These are phyloP conservation scores for Nemotelus pantherinus DNA, from an alignment of 2,888 invertebrate genomes.

Conservation along the genomic window DNA sequence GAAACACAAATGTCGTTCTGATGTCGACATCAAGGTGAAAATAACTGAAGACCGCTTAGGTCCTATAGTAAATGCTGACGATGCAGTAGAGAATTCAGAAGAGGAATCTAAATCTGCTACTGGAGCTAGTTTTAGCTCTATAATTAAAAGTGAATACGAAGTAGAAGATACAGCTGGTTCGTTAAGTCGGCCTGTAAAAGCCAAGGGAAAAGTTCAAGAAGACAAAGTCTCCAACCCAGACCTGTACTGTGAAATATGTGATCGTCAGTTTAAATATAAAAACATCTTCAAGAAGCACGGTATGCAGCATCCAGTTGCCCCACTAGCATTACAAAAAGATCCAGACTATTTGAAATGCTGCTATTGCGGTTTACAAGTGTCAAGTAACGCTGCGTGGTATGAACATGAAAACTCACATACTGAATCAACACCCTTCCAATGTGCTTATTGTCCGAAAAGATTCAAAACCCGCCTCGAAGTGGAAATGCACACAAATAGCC, in stretches of 20 bases:
- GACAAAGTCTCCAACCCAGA: conserved; percentile 1
- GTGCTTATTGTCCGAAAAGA: conserved; percentile 22
- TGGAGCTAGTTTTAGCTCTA: neutral
- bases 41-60: neutral
- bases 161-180: too few relatives aligned
- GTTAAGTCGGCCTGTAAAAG: neutral
- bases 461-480: conserved; percentile 3
- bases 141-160: conserved; percentile 31
- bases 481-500: conserved; percentile 29
- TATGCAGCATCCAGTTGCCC: neutral
- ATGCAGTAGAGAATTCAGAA: neutral
- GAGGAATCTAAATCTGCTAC: too few relatives aligned
- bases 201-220: neutral
- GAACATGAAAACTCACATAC: conserved; percentile 39
- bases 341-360: conserved; percentile 42
- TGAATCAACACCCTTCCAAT: conserved; percentile 7
- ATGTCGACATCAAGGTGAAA: too few relatives aligned
- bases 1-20: neutral
- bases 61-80: neutral
- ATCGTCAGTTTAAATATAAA: conserved; percentile 16
- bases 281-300: conserved; percentile 17
- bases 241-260: conserved; percentile 33
- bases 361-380: conserved; percentile 43
- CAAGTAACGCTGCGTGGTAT: conserved; percentile 13
- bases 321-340: conserved; percentile 7